Conservation (phyloP, 1,140 invertebrate species). For the Ceratina calcarata region DNA sequence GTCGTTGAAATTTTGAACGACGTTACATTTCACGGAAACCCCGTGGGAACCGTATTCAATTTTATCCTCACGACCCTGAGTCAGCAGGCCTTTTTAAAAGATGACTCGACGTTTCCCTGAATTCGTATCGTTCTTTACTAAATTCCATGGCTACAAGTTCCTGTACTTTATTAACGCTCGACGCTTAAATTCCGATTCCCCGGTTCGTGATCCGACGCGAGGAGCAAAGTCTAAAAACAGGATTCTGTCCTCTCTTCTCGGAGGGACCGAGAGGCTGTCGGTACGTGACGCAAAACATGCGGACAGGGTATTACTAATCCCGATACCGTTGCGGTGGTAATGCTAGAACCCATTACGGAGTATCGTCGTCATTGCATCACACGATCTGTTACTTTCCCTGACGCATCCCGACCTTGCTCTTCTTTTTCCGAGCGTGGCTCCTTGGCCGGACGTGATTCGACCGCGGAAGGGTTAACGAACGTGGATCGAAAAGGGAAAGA, state of each 20-base stretch:
- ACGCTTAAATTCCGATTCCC: too few relatives aligned
- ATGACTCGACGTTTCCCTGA: too few relatives aligned
- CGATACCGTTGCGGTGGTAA: not conserved
- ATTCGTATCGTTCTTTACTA: too few relatives aligned
- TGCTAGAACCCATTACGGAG: constrained; percentile 1
- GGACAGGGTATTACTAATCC: not conserved
- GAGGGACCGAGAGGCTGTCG: not conserved
- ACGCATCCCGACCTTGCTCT: constrained; percentile 44
- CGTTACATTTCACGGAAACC: constrained; percentile 14
- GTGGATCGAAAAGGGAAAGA: constrained; percentile 29
- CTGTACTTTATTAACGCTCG: too few relatives aligned
- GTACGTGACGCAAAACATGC: constrained; percentile 23
- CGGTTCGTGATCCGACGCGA: too few relatives aligned
- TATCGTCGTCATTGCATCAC: constrained; percentile 40
- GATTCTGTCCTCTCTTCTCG: too few relatives aligned
- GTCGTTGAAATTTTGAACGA: constrained; percentile 17
- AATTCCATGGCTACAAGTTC: too few relatives aligned
- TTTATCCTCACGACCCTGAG: too few relatives aligned
- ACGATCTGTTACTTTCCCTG: constrained; percentile 37
- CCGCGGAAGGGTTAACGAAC: constrained; percentile 52
- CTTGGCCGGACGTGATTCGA: constrained; percentile 39
- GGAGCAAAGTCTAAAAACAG: too few relatives aligned
- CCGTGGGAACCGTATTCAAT: too few relatives aligned
- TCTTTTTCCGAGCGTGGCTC: constrained; percentile 22
- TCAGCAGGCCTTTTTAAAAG: too few relatives aligned